These are phyloP conservation scores for Drosophila auraria DNA, from an alignment of 1,140 invertebrate species.

Conservation along the genomic window DNA sequence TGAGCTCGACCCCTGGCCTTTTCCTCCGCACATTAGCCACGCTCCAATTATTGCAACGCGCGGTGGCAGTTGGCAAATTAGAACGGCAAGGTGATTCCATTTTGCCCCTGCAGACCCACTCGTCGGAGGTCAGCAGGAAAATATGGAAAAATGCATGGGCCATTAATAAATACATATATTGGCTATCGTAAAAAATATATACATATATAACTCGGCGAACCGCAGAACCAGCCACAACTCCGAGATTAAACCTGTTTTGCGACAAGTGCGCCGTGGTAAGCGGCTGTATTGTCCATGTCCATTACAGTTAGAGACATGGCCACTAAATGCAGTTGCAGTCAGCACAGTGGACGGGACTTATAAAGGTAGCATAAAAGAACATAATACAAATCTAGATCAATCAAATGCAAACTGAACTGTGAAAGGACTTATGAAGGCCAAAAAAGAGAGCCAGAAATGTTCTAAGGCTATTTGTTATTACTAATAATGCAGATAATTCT, in stretches of 20 bases:
- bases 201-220: slow-evolving; percentile 17
- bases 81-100: slow-evolving; percentile 74
- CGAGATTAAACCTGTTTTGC: slow-evolving; percentile 66
- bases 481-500: not conserved
- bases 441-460: not conserved
- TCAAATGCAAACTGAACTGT: not conserved
- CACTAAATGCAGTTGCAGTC: slow-evolving; percentile 54
- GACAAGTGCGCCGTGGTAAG: slow-evolving; percentile 67
- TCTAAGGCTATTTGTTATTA: too few species aligned
- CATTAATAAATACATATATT: slow-evolving; percentile 66
- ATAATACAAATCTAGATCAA: not conserved
- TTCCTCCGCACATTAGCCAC: slow-evolving; percentile 56
- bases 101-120: slow-evolving; percentile 46
- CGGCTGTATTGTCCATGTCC: slow-evolving; percentile 59
- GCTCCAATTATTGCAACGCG: slow-evolving; percentile 65
- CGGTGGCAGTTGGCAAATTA: slow-evolving; percentile 75
- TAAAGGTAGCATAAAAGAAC: too few species aligned
- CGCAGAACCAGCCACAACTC: slow-evolving; percentile 37
- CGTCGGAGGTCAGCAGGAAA: slow-evolving; percentile 77
- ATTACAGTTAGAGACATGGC: slow-evolving; percentile 77
- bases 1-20: slow-evolving; percentile 69
- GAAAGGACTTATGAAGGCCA: not conserved
- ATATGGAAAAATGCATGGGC: slow-evolving; percentile 79
- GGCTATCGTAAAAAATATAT: slow-evolving; percentile 42
- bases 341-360: slow-evolving; percentile 31